Conservation (phyloP, 2,113 vertebrate genomes). For the Uria aalge region DNA sequence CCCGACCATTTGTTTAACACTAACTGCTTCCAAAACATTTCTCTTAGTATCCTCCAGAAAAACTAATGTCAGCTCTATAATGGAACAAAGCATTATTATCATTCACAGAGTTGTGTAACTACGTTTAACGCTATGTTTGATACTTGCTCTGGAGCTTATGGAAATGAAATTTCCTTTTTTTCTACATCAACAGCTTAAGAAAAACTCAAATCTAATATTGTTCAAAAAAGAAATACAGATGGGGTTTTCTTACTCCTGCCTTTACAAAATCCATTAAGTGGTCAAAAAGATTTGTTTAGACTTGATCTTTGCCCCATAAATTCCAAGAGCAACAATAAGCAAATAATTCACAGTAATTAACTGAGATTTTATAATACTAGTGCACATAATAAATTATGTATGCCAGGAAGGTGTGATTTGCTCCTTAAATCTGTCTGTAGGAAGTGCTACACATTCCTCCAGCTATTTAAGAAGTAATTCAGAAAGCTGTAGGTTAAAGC, state of each 20-base stretch:
- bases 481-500: background rate
- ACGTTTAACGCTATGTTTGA: background rate
- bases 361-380: background rate
- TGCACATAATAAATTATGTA: background rate
- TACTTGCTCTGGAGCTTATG: background rate
- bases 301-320: background rate
- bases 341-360: constrained; percentile 22
- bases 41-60: constrained; percentile 8
- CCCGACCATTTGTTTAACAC: constrained; percentile 22
- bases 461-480: background rate
- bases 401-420: background rate
- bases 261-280: background rate
- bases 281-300: constrained; percentile 12
- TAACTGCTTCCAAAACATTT: constrained; percentile 9
- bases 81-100: constrained; percentile 15
- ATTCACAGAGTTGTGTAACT: background rate
- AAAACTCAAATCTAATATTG: background rate
- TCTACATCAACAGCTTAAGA: background rate
- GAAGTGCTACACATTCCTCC: background rate
- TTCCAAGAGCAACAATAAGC: background rate
- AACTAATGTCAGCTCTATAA: background rate
- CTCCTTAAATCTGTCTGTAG: background rate
- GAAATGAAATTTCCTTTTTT: background rate
- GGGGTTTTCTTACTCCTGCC: background rate
- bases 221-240: background rate